Conservation (phyloP, 2,888 invertebrate genomes). For the Temnothorax ravouxi region DNA sequence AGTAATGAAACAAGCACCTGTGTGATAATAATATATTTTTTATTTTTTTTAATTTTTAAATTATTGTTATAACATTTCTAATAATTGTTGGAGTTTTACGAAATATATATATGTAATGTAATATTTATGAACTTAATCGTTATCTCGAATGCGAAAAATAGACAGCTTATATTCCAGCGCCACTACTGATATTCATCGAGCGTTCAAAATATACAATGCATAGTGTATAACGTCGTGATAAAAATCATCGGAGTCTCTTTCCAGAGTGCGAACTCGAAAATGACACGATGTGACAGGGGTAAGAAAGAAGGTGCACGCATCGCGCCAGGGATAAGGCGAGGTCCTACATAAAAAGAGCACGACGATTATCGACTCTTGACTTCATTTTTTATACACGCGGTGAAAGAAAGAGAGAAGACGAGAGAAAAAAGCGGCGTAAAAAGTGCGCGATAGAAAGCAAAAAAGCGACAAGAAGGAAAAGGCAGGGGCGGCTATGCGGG, state of each 20-base stretch:
- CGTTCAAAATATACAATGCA: conserved; percentile 17
- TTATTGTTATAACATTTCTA: not conserved
- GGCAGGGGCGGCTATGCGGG: not conserved
- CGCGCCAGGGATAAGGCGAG: conserved; percentile 32
- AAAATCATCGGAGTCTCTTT: conserved; percentile 35
- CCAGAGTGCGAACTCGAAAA: conserved; percentile 15
- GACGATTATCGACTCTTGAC: conserved; percentile 44
- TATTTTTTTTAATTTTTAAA: not conserved
- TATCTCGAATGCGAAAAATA: conserved; percentile 2
- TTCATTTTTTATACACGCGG: conserved; percentile 40
- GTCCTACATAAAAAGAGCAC: conserved; percentile 28
- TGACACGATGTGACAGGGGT: not conserved
- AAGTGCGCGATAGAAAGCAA: conserved; percentile 44
- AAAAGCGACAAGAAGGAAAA: conserved; percentile 24
- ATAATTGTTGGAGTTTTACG: not conserved
- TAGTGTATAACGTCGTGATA: conserved; percentile 3
- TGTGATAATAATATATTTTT: not conserved
- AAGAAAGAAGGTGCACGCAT: not conserved
- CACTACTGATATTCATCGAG: conserved; percentile 2
- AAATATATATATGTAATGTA: not conserved
- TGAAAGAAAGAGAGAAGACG: conserved; percentile 16
- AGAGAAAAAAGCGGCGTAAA: conserved; percentile 43
- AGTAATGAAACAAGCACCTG: not conserved
- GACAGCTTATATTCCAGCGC: conserved; percentile 5
- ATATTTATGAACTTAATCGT: not conserved